These are phyloP conservation scores for Drosophila kurseongensis DNA, from an alignment of 1,140 invertebrate genomes.

Conservation along the genomic window DNA sequence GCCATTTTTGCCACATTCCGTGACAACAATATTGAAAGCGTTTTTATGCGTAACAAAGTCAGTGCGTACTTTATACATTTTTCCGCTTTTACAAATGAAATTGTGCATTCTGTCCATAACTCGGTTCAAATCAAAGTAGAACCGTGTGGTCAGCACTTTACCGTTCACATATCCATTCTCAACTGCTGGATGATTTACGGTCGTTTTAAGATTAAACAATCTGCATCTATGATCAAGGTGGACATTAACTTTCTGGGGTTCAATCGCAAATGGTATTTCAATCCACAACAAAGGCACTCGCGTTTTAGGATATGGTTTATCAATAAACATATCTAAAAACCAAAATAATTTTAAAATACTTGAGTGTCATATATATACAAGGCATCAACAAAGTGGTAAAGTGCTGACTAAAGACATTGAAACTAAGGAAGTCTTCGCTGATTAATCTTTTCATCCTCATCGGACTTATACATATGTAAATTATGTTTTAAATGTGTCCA, in stretches of 20 bases:
- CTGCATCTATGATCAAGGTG: too few species aligned
- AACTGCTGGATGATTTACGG: slow-evolving; percentile 6
- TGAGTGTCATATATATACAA: too few species aligned
- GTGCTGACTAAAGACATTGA: neutral
- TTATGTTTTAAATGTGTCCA: too few species aligned
- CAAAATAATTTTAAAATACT: neutral
- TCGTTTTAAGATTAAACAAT: slow-evolving; percentile 1
- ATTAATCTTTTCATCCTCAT: too few species aligned
- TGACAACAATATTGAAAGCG: neutral
- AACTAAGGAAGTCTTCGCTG: neutral
- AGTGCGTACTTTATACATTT: neutral
- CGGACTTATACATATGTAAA: too few species aligned
- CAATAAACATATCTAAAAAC: neutral
- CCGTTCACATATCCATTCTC: neutral
- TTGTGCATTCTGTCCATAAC: neutral
- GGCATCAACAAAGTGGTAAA: neutral
- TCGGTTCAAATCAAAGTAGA: neutral
- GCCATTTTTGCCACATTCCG: neutral
- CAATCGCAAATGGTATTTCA: slow-evolving; percentile 1
- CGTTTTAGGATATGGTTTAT: slow-evolving; percentile 1
- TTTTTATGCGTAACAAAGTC: fast-evolving
- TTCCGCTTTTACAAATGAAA: slow-evolving; percentile 10
- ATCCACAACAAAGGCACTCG: neutral
- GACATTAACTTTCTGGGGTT: neutral
- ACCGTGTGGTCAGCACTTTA: neutral